Conservation (phyloP, 2,797 vertebrate species). For the Liparis tanakae region DNA sequence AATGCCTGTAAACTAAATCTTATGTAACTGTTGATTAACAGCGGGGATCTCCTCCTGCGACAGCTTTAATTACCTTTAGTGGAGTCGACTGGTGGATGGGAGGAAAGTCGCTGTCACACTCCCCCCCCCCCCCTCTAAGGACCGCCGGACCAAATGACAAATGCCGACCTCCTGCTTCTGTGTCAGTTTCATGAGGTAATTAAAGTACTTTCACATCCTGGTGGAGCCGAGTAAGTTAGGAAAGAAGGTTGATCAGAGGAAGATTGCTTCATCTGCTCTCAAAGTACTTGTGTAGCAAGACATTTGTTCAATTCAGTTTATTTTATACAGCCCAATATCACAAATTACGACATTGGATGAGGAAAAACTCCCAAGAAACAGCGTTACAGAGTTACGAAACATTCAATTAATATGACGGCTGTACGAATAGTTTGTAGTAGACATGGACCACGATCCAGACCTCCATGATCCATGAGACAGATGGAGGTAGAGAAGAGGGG, state of each 20-base stretch:
- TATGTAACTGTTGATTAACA: conserved; percentile 59
- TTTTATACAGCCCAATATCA: no score
- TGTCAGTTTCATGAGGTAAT: conserved; percentile 33
- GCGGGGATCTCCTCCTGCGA: conserved; percentile 22
- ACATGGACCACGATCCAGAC: no score
- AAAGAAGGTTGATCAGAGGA: not conserved
- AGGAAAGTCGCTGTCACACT: conserved; percentile 23
- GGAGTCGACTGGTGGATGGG: conserved; percentile 28
- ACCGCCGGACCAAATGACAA: conserved; percentile 18
- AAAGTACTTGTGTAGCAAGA: not conserved
- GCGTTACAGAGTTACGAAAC: no score
- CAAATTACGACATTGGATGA: no score
- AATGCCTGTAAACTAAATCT: conserved; percentile 17
- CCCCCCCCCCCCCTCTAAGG: conserved; percentile 15
- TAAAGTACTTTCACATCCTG: conserved; percentile 9
- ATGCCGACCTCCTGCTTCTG: conserved; percentile 25
- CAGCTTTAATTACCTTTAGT: conserved; percentile 40
- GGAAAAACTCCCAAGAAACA: no score
- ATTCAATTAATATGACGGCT: no score
- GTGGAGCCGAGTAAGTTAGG: not conserved
- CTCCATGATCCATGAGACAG: no score
- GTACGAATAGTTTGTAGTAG: no score
- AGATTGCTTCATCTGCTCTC: not conserved
- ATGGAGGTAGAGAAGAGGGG: no score
- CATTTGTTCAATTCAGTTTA: not conserved